These are phyloP conservation scores for Eretmodus cyanostictus DNA, from an alignment of 2,113 vertebrate species.

Conservation along the genomic window DNA sequence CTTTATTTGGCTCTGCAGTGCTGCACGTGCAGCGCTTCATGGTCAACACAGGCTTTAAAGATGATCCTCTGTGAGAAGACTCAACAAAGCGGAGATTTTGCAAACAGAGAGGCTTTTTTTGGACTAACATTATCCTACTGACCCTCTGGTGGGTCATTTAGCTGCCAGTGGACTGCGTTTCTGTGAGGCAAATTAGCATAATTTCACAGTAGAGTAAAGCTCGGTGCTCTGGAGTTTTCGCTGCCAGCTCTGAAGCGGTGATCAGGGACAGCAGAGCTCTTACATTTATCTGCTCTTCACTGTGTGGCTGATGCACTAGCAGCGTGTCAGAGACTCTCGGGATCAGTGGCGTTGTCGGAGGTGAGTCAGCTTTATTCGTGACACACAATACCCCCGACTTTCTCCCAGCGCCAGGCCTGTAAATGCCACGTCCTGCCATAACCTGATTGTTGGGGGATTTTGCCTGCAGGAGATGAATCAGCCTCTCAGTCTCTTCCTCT, in stretches of 20 bases:
- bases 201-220: neutral
- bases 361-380: conserved; percentile 38
- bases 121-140: neutral
- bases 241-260: neutral
- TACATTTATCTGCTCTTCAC: neutral
- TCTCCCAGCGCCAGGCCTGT: neutral
- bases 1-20: neutral
- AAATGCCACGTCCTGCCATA: neutral
- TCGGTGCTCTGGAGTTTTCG: neutral
- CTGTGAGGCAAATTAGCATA: conserved; percentile 1
- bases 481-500: neutral
- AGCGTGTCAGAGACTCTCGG: neutral
- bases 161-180: neutral
- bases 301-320: neutral
- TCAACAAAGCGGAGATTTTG: neutral
- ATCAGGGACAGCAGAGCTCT: neutral
- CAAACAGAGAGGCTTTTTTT: neutral
- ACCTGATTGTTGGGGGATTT: neutral
- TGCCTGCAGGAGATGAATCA: neutral
- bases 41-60: neutral
- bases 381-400: conserved; percentile 10
- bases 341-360: neutral
- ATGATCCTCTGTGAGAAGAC: conserved; percentile 21
- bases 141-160: neutral
- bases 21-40: neutral